A percentile compares a stretch with the other conserved stretches of the same genome.
phyloP scores from a whole-genome alignment of 2,113 vertebrate species.

The Triplophysa siluroides region DNA sequence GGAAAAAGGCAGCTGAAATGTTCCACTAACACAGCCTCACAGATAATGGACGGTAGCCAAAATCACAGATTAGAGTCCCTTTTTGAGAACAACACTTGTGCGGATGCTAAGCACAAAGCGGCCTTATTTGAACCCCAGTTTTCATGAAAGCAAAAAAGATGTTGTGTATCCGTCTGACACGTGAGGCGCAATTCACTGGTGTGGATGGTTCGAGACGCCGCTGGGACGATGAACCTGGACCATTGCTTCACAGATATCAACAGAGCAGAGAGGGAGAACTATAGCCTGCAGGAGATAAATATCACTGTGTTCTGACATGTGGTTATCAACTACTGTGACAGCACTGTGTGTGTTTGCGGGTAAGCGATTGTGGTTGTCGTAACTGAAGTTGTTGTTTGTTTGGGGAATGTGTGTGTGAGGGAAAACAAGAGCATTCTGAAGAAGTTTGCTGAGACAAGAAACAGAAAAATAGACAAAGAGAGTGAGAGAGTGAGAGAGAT shows the following conservation, averaged over 20 bases:
- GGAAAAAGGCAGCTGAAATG: neutral
- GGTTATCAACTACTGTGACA: slow-evolving; percentile 64
- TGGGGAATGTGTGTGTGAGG: neutral
- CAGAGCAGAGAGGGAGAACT: slow-evolving; percentile 37
- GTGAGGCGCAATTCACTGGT: slow-evolving; percentile 18
- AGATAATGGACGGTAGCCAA: slow-evolving; percentile 19
- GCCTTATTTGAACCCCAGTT: slow-evolving; percentile 8
- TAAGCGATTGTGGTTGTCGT: slow-evolving; percentile 1
- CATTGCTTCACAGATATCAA: slow-evolving; percentile 55
- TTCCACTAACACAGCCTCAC: neutral
- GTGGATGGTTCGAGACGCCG: slow-evolving; percentile 22
- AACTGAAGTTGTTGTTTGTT: slow-evolving; percentile 11
- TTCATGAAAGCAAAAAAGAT: slow-evolving; percentile 31
- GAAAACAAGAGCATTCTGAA: neutral
- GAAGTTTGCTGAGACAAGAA: slow-evolving; percentile 31
- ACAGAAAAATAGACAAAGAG: slow-evolving; percentile 19
- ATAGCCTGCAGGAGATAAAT: slow-evolving; percentile 44
- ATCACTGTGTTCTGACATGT: slow-evolving; percentile 60
- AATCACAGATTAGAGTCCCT: neutral
- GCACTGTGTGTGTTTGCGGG: slow-evolving; percentile 42
- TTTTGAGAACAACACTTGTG: neutral
- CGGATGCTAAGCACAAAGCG: neutral
- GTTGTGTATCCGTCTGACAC: slow-evolving; percentile 34
- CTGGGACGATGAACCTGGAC: slow-evolving; percentile 34
- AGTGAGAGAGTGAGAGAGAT: slow-evolving; percentile 12